Evolutionary conservation across 37 sponge, comb jelly and placozoan species (phyloP).

Genomic region (Oscarella lobularis): DNA sequence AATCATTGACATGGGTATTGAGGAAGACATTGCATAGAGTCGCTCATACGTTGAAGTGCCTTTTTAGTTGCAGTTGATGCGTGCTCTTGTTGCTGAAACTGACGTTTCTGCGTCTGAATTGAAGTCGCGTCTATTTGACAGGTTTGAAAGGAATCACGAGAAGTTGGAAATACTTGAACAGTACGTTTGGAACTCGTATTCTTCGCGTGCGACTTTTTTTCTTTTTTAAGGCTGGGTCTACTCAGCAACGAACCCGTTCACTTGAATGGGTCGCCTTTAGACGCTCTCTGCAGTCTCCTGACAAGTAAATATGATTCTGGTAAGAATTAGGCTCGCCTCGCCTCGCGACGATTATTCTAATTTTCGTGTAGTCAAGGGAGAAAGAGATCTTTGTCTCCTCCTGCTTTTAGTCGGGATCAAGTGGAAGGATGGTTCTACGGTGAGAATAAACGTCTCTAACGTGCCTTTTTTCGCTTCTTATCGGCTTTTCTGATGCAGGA

Average conservation of each 20-base stretch:
- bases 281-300: not conserved
- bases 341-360: not conserved
- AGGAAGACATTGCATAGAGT: not conserved
- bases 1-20: conserved; percentile 47
- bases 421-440: not conserved
- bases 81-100: conserved; percentile 24
- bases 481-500: conserved; percentile 16
- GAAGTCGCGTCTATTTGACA: conserved; percentile 22
- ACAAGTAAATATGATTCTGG: too few species aligned
- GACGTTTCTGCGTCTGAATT: conserved; percentile 20
- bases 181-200: conserved; percentile 12
- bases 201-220: not conserved
- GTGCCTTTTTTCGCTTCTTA: not conserved
- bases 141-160: conserved; percentile 19
- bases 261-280: not conserved
- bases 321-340: too few species aligned
- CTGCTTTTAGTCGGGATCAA: not conserved
- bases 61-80: conserved; percentile 40
- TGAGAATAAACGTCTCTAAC: not conserved
- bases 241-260: not conserved
- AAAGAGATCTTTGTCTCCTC: not conserved
- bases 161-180: conserved; percentile 28
- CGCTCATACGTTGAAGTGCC: not conserved
- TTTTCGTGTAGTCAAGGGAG: not conserved
- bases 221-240: not conserved